A percentile compares a stretch with the other conserved stretches of the same genome.
Conservation (phyloP, 2,888 invertebrate genomes). For the Heliothis peltigera region DNA sequence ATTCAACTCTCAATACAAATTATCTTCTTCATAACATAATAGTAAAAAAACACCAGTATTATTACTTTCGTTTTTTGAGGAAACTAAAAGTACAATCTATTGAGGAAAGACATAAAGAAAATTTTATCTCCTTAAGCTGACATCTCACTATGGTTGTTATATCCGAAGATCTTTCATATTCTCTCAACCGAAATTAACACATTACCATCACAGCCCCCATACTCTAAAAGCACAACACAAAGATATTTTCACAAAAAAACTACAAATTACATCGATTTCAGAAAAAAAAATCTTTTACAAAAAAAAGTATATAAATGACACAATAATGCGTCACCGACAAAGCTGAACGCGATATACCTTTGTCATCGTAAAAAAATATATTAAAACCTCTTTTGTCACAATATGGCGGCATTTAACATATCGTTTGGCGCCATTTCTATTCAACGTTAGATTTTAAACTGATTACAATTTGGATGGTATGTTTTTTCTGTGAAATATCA, state of each 20-base stretch:
- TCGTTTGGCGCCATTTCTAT: conserved; percentile 76
- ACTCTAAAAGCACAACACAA: conserved; percentile 46
- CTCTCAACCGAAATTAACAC: conserved; percentile 12
- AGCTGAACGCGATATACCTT: conserved; percentile 61
- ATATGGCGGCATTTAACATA: conserved; percentile 80
- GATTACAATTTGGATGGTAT: conserved; percentile 52
- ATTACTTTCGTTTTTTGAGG: too few relatives aligned
- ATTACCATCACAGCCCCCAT: not conserved
- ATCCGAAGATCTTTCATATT: not conserved
- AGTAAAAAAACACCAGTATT: too few relatives aligned
- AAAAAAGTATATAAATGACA: conserved; percentile 55
- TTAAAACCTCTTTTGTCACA: conserved; percentile 81
- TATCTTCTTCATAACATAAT: too few relatives aligned
- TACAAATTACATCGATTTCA: conserved; percentile 26
- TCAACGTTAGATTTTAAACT: conserved; percentile 49
- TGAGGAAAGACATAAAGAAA: not conserved
- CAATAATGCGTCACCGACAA: conserved; percentile 58
- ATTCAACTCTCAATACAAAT: too few relatives aligned
- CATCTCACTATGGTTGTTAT: not conserved
- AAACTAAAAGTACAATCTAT: not conserved
- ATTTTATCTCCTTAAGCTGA: not conserved
- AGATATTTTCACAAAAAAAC: conserved; percentile 31
- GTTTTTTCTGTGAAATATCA: conserved; percentile 25
- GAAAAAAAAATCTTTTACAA: conserved; percentile 33
- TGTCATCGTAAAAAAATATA: conserved; percentile 70